Base-by-base conservation (phyloP, 1,140 invertebrate genomes). In the Anastrepha obliqua region DNA sequence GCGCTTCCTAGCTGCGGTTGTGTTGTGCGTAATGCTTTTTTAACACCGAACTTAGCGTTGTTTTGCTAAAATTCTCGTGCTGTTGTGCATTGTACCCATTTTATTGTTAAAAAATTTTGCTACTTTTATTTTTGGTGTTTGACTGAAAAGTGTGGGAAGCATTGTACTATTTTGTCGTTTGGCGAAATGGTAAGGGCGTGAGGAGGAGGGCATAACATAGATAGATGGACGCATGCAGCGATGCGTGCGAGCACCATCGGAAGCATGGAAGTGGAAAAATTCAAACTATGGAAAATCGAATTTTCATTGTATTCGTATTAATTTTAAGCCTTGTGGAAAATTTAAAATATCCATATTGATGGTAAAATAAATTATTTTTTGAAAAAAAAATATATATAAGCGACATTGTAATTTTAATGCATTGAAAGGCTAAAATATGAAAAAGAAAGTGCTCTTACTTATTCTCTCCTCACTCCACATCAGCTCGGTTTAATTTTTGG, bases 1-100 rank as follows among this genome's bases (percentile, higher is more conserved):
- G n/a, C n/a, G n/a, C n/a, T n/a, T n/a, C n/a, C n/a, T n/a, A n/a
- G n/a, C n/a, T 39, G 11, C 60, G 29, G 3, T 44, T 70, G 65
- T 44, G 15, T 9, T 70, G 65, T 70, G 65, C 39, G 65, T 70
- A 70, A 70, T 70, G 17, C 65, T 70, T 70, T 70, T 70, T 42
- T 39, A 29, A 13, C 65, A 70, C 2, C 65, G 42, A 70, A 29
- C 39, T 42, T 44, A 29, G 29, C 65, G 65, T 42, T 70, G 29
- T 70, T 8, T 70, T 70, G 65, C 39, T 44, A 74, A 74, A 74
- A 15, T 74, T 74, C 44, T 74, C 67, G 17, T 74, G 42, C 67
- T 74, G 67, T 74, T 74, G 67, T 42, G 44, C 67, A 74, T 74
- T 74, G 67, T 42, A 47, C 44, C 67, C 67, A 74, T 74, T 74